Evolutionary conservation across 2,113 vertebrate species (phyloP).

Genomic region (Papio anubis): DNA sequence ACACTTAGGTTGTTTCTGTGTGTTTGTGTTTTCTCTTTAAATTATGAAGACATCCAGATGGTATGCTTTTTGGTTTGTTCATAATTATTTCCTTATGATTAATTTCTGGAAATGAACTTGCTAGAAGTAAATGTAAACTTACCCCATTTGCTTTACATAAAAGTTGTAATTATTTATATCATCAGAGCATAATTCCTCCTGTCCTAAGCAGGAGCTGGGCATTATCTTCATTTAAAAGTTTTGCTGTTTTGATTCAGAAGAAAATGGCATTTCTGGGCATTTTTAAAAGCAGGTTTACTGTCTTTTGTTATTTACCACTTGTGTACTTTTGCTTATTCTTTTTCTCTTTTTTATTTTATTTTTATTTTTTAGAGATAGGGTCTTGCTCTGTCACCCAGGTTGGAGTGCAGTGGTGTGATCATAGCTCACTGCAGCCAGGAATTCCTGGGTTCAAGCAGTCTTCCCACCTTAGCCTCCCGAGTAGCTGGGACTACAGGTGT

Average conservation of each 20-base stretch:
- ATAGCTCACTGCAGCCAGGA: too few relatives aligned
- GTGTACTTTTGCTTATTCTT: not conserved
- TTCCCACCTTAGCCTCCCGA: too few relatives aligned
- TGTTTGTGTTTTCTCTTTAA: not conserved
- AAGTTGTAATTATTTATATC: not conserved
- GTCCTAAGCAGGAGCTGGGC: not conserved
- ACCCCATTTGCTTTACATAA: not conserved
- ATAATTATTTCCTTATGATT: not conserved
- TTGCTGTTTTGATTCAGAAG: not conserved
- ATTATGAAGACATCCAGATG: not conserved
- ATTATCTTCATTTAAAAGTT: not conserved
- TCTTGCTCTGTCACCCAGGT: too few relatives aligned
- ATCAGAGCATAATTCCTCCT: accelerated
- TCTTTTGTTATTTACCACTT: not conserved
- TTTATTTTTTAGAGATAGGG: too few relatives aligned
- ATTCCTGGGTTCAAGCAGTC: too few relatives aligned
- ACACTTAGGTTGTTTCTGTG: not conserved
- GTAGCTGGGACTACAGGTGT: too few relatives aligned
- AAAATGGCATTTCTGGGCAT: not conserved
- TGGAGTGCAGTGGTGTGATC: too few relatives aligned
- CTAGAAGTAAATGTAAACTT: not conserved
- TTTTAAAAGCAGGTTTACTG: too few relatives aligned
- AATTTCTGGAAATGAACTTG: not conserved
- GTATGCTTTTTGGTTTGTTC: not conserved
- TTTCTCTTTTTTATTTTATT: too few relatives aligned